Conservation (phyloP, 64 coral and sea anemone species). For the Stichodactyla helianthus region DNA sequence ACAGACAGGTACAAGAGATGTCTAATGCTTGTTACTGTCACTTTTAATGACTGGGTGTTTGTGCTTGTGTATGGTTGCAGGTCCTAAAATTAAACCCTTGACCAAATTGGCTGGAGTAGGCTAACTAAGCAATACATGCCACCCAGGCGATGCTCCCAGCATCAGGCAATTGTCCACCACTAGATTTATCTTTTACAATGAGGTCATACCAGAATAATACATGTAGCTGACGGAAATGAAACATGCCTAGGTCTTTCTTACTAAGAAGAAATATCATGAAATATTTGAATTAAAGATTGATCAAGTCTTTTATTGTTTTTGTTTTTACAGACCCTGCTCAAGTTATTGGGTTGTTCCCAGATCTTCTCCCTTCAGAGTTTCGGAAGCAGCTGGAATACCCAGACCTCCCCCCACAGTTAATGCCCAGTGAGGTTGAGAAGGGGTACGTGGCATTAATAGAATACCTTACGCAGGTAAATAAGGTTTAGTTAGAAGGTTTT, state of each 20-base stretch:
- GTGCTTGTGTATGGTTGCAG: background rate
- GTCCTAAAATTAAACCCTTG: background rate
- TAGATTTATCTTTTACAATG: too few relatives aligned
- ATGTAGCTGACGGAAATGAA: too few relatives aligned
- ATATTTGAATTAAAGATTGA: background rate
- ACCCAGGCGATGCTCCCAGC: too few relatives aligned
- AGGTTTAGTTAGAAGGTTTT: background rate
- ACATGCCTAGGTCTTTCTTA: too few relatives aligned
- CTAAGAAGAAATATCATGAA: background rate
- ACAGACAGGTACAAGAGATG: slow-evolving; percentile 49
- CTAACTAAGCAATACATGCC: too few relatives aligned
- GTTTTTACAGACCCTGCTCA: slow-evolving; percentile 70
- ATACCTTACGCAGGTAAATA: slow-evolving; percentile 76
- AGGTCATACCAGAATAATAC: too few relatives aligned
- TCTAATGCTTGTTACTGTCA: background rate
- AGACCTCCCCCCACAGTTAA: slow-evolving; percentile 42
- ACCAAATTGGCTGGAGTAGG: too few relatives aligned
- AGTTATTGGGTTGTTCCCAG: slow-evolving; percentile 91
- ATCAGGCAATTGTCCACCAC: too few relatives aligned
- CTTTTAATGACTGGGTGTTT: background rate
- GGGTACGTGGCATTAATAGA: slow-evolving; percentile 81
- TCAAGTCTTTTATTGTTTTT: background rate
- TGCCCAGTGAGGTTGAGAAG: slow-evolving; percentile 79
- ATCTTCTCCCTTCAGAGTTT: slow-evolving; percentile 86
- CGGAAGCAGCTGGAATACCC: slow-evolving; percentile 90